Conservation (phyloP, 2,888 invertebrate species). For the Mimumesa dahlbomi region DNA sequence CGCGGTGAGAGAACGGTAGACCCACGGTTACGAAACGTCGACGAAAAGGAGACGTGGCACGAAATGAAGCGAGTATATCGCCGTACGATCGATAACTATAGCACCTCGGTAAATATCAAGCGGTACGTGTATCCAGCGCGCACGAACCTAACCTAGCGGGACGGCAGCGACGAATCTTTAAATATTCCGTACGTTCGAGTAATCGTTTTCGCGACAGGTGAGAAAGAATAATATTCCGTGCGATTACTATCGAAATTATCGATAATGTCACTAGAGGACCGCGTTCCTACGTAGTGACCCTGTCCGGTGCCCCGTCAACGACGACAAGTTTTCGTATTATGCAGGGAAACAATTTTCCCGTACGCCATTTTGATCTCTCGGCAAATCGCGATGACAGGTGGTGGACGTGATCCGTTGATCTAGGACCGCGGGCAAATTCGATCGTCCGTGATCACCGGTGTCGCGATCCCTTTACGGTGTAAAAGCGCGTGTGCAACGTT, state of each 20-base stretch:
- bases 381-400: slow-evolving; percentile 50
- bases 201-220: too few relatives aligned
- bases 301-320: slow-evolving; percentile 11
- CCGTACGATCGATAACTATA: slow-evolving; percentile 62
- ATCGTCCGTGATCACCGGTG: slow-evolving; percentile 29
- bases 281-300: too few relatives aligned
- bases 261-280: too few relatives aligned
- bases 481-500: slow-evolving; percentile 4
- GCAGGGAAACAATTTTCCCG: too few relatives aligned
- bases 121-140: slow-evolving; percentile 44
- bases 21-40: slow-evolving; percentile 45
- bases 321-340: slow-evolving; percentile 16
- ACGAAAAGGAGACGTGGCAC: slow-evolving; percentile 42
- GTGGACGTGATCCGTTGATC: slow-evolving; percentile 38
- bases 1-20: slow-evolving; percentile 2
- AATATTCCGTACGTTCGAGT: slow-evolving; percentile 4
- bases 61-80: slow-evolving; percentile 60
- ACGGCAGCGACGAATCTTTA: slow-evolving; percentile 8
- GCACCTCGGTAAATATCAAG: slow-evolving; percentile 52
- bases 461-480: slow-evolving; percentile 9
- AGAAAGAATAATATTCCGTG: slow-evolving; percentile 3
- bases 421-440: slow-evolving; percentile 32
- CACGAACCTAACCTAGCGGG: slow-evolving; percentile 54
- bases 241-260: too few relatives aligned
- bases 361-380: slow-evolving; percentile 31